phyloP scores from a whole-genome alignment of 2,113 vertebrate species.

The Clarias macrocephalus region DNA sequence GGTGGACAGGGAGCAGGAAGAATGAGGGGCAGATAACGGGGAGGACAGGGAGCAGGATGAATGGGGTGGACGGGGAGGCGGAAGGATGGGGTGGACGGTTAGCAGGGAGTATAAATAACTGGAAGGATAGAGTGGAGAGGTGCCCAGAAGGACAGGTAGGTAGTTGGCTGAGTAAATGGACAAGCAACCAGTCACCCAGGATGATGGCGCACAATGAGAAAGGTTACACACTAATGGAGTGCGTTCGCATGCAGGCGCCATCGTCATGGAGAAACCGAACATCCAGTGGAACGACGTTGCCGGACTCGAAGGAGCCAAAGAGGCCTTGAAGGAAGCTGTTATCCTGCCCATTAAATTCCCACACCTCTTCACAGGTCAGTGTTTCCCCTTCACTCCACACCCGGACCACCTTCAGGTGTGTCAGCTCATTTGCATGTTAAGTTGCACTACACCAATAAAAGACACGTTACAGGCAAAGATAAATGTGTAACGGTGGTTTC shows the following conservation, averaged over 20 bases:
- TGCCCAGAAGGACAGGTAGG: neutral
- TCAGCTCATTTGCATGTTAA: neutral
- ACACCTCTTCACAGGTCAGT: slow-evolving; percentile 92
- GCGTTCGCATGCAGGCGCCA: slow-evolving; percentile 78
- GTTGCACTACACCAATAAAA: neutral
- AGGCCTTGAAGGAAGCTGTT: slow-evolving; percentile 96
- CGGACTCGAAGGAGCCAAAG: slow-evolving; percentile 94
- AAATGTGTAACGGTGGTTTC: neutral
- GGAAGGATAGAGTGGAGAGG: no score
- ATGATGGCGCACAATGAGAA: neutral
- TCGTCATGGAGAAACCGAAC: slow-evolving; percentile 95
- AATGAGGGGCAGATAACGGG: neutral
- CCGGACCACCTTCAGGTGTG: neutral
- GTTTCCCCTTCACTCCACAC: neutral
- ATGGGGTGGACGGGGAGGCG: no score
- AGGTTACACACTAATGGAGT: slow-evolving; percentile 1
- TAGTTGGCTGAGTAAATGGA: neutral
- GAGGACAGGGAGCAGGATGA: neutral
- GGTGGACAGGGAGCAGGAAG: neutral
- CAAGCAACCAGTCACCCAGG: neutral
- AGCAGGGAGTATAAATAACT: neutral
- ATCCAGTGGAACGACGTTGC: slow-evolving; percentile 96
- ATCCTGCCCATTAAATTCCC: slow-evolving; percentile 98
- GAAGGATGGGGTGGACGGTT: neutral
- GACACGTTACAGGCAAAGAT: no score